These are phyloP conservation scores for Prosopocoilus inquinatus DNA, from an alignment of 2,888 invertebrate species.

Conservation along the genomic window DNA sequence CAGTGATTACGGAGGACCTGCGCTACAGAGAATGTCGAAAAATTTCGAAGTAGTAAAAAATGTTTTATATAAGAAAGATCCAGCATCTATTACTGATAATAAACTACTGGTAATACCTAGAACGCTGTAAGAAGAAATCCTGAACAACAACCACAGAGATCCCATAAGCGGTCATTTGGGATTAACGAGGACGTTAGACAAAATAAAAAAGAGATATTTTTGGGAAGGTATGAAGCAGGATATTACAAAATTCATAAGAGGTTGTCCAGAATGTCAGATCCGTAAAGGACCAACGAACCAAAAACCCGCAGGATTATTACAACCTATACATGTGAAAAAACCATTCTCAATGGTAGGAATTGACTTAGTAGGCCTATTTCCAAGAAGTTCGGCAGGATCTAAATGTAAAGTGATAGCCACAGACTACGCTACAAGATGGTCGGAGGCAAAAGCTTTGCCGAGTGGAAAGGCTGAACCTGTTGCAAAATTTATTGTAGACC, in stretches of 20 bases:
- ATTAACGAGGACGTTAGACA: conserved; percentile 20
- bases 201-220: conserved; percentile 25
- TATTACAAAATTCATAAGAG: conserved; percentile 14
- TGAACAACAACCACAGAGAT: conserved; percentile 23
- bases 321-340: conserved; percentile 13
- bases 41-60: background rate
- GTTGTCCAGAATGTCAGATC: conserved; percentile 27
- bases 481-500: too few relatives aligned
- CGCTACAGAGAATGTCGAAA: background rate
- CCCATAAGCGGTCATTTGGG: conserved; percentile 28
- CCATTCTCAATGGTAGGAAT: conserved; percentile 18
- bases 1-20: too few relatives aligned
- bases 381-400: too few relatives aligned
- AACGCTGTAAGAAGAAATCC: conserved; percentile 21
- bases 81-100: background rate
- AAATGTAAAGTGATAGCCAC: too few relatives aligned
- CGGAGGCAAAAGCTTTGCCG: too few relatives aligned
- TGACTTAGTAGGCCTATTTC: too few relatives aligned
- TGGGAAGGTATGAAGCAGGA: conserved; percentile 20
- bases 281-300: conserved; percentile 16
- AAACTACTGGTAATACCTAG: conserved; percentile 24
- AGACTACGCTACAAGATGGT: too few relatives aligned
- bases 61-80: background rate
- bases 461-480: too few relatives aligned
- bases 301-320: conserved; percentile 21